A percentile compares a stretch with the other conserved stretches of the same genome.
Evolutionary conservation across 2,797 vertebrate species (phyloP).

Genomic region (Pantherophis alleghaniensis): DNA sequence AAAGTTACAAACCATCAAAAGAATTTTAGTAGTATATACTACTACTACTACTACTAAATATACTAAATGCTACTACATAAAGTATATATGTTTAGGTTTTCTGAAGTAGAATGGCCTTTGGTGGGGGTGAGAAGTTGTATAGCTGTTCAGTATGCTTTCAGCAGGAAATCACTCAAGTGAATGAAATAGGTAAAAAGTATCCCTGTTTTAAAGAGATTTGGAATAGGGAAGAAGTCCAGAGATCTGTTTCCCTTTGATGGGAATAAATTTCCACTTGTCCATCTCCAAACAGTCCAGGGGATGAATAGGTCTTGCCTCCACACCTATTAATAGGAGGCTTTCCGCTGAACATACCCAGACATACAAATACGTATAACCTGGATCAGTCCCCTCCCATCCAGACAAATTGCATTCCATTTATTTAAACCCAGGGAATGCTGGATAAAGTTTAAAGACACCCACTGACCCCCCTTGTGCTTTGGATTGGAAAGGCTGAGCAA

Average conservation of each 20-base stretch:
- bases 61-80: neutral
- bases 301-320: neutral
- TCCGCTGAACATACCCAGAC: neutral
- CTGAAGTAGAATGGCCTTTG: neutral
- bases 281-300: neutral
- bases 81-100: neutral
- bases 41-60: neutral
- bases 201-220: neutral
- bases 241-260: neutral
- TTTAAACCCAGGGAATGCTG: neutral
- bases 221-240: neutral
- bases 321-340: neutral
- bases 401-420: neutral
- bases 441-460: neutral
- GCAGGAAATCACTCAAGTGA: neutral
- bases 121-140: neutral
- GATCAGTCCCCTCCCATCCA: neutral
- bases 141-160: neutral
- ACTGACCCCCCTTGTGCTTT: neutral
- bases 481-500: neutral
- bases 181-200: neutral
- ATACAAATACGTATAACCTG: neutral
- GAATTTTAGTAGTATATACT: neutral
- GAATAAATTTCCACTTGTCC: neutral
- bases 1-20: neutral